Evolutionary conservation across 2,113 vertebrate species (phyloP), one percentile per base, ranked within the genome.

Genomic region (Blennius ocellaris): DNA sequence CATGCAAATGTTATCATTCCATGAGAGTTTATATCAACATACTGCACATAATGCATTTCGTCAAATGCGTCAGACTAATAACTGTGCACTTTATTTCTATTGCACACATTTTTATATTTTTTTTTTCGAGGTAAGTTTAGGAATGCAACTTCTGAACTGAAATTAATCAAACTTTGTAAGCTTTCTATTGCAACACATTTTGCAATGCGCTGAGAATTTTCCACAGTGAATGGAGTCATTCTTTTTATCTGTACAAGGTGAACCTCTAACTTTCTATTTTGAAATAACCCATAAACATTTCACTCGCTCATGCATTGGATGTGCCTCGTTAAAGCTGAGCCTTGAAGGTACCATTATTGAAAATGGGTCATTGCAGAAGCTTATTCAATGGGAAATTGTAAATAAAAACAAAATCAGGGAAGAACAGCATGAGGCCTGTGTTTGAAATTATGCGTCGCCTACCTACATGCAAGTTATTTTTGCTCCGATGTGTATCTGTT

Each of bases 371-470:
- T 11, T 47, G 16, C 30, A 7, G 30, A 58, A 10, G 11, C 17
- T 39, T 15, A 48, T 7, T 21, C 10, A 8, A 5, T 36, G 6
- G 41, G 39, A 59, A 48, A 59, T 6, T 0, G 7, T 17, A 59
- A 58, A 71, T 47, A 48, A 56, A 45, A 40, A 30, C 21, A 9
- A n/a, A 17, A 21, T 52, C 6, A 8, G 30, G 38, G 16, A 39
- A 38, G 67, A 65, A 37, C 11, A 9, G 36, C 45, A 61, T 8
- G 15, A 50, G 41, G 16, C 36, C 12, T 51, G 6, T 49, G 36
- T 63, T 40, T 63, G 45, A 52, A 47, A 47, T 36, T 17, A 61
- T 55, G 15, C 55, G 38, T 53, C 30, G 16, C 16, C 51, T 17
- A n/a, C 39, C 16, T 12, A 8, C 8, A 14, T 17, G 37, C 8